These are phyloP conservation scores for Drosophila lacicola DNA, from an alignment of 2,888 invertebrate genomes.

Conservation along the genomic window DNA sequence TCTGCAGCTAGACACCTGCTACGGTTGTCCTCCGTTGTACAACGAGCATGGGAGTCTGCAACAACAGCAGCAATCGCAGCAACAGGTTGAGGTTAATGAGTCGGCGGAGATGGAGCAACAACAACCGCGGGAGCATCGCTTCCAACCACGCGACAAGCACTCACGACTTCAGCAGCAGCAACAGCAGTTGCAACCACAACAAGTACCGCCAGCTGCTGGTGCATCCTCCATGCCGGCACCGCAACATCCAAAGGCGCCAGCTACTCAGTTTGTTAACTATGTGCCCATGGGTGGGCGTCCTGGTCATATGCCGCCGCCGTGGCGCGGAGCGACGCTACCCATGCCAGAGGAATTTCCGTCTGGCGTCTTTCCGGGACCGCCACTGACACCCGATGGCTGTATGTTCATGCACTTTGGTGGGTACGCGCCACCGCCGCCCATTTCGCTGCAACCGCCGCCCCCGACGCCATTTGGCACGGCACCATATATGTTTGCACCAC, in stretches of 20 bases:
- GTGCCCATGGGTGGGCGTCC: slow-evolving; percentile 32
- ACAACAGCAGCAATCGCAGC: slow-evolving; percentile 5
- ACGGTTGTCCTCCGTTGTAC: slow-evolving; percentile 12
- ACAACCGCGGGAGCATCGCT: slow-evolving; percentile 27
- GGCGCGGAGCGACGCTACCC: slow-evolving; percentile 32
- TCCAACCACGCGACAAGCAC: slow-evolving; percentile 5
- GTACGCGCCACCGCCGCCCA: slow-evolving; percentile 31
- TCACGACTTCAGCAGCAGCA: slow-evolving; percentile 5
- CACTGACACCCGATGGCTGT: slow-evolving; percentile 62
- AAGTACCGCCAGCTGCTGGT: not conserved
- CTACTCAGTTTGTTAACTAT: slow-evolving; percentile 42
- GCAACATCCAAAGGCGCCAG: not conserved
- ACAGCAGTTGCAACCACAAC: not conserved
- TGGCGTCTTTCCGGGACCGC: slow-evolving; percentile 17
- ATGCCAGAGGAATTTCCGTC: slow-evolving; percentile 40
- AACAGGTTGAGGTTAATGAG: not conserved
- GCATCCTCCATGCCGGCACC: not conserved
- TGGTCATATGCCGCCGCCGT: slow-evolving; percentile 31
- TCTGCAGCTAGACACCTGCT: slow-evolving; percentile 31
- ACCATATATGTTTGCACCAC: slow-evolving; percentile 35
- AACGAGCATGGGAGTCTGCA: slow-evolving; percentile 1
- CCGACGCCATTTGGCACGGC: slow-evolving; percentile 18
- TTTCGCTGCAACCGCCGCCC: slow-evolving; percentile 11
- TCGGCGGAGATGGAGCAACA: not conserved
- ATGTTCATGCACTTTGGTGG: slow-evolving; percentile 62